Conservation (phyloP, 2,888 invertebrate species). For the Oscheius sp. region DNA sequence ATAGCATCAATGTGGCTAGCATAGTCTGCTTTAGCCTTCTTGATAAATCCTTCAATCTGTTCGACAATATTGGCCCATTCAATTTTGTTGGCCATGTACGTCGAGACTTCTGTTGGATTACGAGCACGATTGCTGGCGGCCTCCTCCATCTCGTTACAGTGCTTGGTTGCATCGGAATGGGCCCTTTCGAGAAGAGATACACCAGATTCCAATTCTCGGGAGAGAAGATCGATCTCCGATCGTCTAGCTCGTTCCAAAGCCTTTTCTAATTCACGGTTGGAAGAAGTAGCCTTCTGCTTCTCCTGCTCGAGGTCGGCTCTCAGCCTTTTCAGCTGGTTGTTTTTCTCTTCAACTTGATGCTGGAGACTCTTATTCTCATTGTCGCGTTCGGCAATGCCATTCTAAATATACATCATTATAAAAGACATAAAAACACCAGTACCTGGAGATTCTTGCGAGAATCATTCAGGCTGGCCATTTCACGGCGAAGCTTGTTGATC, state of each 20-base stretch:
- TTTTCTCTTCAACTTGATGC: slow-evolving; percentile 62
- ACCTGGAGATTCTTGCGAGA: slow-evolving; percentile 33
- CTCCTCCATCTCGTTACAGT: slow-evolving; percentile 38
- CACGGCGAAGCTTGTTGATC: slow-evolving; percentile 41
- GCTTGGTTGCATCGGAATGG: slow-evolving; percentile 55
- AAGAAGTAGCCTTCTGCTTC: slow-evolving; percentile 41
- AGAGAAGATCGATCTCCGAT: slow-evolving; percentile 61
- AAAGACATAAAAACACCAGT: not conserved
- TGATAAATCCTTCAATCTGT: slow-evolving; percentile 43
- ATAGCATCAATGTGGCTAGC: slow-evolving; percentile 58
- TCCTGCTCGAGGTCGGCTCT: slow-evolving; percentile 55
- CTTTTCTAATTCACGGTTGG: slow-evolving; percentile 33
- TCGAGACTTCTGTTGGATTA: slow-evolving; percentile 20
- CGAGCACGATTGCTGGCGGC: slow-evolving; percentile 29
- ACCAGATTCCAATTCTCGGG: slow-evolving; percentile 62
- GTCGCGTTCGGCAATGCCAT: slow-evolving; percentile 55
- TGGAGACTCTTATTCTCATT: slow-evolving; percentile 54
- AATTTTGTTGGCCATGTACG: slow-evolving; percentile 26
- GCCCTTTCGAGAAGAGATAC: slow-evolving; percentile 63
- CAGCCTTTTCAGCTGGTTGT: slow-evolving; percentile 45
- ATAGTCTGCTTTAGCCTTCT: slow-evolving; percentile 55
- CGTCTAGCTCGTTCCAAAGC: slow-evolving; percentile 63
- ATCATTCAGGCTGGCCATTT: slow-evolving; percentile 26
- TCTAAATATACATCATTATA: slow-evolving; percentile 38
- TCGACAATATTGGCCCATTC: slow-evolving; percentile 41